These are phyloP conservation scores for Lordiphosa fenestrarum DNA, from an alignment of 2,888 invertebrate species.

Conservation along the genomic window DNA sequence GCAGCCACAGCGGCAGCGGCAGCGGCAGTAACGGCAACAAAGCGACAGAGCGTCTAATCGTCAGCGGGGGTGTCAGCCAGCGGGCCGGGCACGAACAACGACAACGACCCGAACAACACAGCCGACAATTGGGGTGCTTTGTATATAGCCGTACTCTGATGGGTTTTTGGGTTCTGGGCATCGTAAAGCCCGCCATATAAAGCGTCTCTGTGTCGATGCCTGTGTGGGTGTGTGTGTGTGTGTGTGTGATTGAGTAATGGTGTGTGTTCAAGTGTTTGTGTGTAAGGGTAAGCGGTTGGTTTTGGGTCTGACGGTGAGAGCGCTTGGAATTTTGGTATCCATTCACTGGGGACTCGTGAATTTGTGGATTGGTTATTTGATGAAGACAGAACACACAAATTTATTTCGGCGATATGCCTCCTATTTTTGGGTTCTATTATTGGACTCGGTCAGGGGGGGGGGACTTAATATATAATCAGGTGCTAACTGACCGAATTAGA, in stretches of 20 bases:
- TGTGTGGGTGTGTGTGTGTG: constrained; percentile 16
- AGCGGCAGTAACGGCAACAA: constrained; percentile 31
- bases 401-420: constrained; percentile 4
- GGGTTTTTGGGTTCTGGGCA: constrained; percentile 8
- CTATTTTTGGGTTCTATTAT: constrained; percentile 32
- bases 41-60: constrained; percentile 20
- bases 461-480: neutral
- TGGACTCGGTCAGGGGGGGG: neutral
- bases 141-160: constrained; percentile 8
- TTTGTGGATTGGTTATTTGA: constrained; percentile 15
- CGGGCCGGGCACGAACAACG: neutral
- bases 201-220: constrained; percentile 1
- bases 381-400: constrained; percentile 9
- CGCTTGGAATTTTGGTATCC: constrained; percentile 28
- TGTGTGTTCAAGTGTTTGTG: constrained; percentile 17
- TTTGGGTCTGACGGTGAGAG: constrained; percentile 21
- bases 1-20: constrained; percentile 18
- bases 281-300: constrained; percentile 16
- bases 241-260: constrained; percentile 16
- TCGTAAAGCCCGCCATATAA: constrained; percentile 4
- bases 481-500: neutral
- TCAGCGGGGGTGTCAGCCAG: constrained; percentile 8
- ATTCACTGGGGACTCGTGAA: constrained; percentile 15
- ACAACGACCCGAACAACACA: constrained; percentile 7
- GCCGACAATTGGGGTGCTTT: constrained; percentile 17